These are phyloP conservation scores for Pocillopora grandis DNA, from an alignment of 92 coral and sea anemone genomes.

Conservation along the genomic window DNA sequence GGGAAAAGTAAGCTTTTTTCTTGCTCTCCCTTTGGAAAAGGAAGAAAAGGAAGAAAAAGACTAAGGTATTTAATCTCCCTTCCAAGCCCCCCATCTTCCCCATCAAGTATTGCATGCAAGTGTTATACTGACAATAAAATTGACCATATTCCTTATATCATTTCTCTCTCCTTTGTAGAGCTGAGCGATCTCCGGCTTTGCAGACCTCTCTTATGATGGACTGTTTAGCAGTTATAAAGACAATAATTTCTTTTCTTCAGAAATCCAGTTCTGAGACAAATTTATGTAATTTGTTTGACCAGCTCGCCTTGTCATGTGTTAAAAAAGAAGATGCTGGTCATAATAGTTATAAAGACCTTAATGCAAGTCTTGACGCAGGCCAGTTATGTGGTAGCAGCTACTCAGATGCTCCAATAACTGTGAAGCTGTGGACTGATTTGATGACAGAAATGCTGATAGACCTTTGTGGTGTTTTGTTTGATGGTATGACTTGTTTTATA, in stretches of 20 bases:
- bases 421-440: slow-evolving; percentile 9
- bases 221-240: slow-evolving; percentile 69
- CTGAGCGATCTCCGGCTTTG: slow-evolving; percentile 52
- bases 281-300: background rate
- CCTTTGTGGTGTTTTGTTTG: slow-evolving; percentile 27
- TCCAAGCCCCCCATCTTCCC: too few species aligned
- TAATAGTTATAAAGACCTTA: too few species aligned
- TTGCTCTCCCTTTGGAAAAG: background rate
- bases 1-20: too few species aligned
- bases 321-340: background rate
- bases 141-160: background rate
- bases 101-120: too few species aligned
- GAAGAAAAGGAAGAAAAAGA: background rate
- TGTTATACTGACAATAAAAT: too few species aligned
- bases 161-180: slow-evolving; percentile 13
- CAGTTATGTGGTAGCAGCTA: background rate
- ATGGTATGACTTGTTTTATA: slow-evolving; percentile 1
- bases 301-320: background rate
- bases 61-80: background rate
- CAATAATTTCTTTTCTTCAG: slow-evolving; percentile 65
- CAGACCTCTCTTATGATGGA: slow-evolving; percentile 78
- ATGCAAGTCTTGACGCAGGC: too few species aligned
- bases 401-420: background rate
- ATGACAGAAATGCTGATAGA: slow-evolving; percentile 16
- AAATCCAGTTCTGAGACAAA: slow-evolving; percentile 34